Conservation (phyloP, 1,140 invertebrate genomes). For the Panagrolaimus sp. region DNA sequence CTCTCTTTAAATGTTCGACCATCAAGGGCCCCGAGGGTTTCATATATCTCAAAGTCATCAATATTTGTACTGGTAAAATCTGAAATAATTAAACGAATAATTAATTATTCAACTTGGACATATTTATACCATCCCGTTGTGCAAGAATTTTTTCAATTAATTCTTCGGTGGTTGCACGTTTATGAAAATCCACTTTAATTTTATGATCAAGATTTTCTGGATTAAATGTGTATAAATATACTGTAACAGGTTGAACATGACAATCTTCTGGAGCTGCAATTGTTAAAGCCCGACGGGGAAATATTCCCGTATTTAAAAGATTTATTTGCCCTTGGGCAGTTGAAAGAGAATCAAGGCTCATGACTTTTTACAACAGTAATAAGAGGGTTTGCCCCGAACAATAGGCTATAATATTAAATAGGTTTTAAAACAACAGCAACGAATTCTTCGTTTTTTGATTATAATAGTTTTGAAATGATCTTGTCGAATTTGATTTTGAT, state of each 20-base stretch:
- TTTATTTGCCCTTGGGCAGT: too few relatives aligned
- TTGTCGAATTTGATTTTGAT: too few relatives aligned
- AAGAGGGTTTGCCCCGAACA: too few relatives aligned
- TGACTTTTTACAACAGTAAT: too few relatives aligned
- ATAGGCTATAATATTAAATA: too few relatives aligned
- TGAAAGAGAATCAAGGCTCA: too few relatives aligned
- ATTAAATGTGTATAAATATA: slow-evolving; percentile 53
- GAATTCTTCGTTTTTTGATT: too few relatives aligned
- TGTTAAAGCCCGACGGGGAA: slow-evolving; percentile 43
- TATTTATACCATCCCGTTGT: slow-evolving; percentile 32
- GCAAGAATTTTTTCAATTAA: slow-evolving; percentile 57
- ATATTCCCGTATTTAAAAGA: too few relatives aligned
- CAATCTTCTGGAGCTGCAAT: slow-evolving; percentile 48
- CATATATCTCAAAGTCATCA: slow-evolving; percentile 61
- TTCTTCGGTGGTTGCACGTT: slow-evolving; percentile 53
- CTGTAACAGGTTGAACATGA: slow-evolving; percentile 44
- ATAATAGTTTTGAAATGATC: too few relatives aligned
- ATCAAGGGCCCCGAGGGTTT: slow-evolving; percentile 71
- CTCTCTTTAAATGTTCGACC: slow-evolving; percentile 78
- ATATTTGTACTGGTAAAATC: slow-evolving; percentile 35
- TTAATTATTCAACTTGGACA: neutral
- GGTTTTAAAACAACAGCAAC: too few relatives aligned
- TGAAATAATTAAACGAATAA: slow-evolving; percentile 25
- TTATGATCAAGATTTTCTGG: slow-evolving; percentile 43
- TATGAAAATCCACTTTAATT: slow-evolving; percentile 50